Percentiles rank a stretch among this genome's conserved stretches.
Evolutionary conservation across 2,888 invertebrate genomes (phyloP).

Genomic region (Orthosia cruda): DNA sequence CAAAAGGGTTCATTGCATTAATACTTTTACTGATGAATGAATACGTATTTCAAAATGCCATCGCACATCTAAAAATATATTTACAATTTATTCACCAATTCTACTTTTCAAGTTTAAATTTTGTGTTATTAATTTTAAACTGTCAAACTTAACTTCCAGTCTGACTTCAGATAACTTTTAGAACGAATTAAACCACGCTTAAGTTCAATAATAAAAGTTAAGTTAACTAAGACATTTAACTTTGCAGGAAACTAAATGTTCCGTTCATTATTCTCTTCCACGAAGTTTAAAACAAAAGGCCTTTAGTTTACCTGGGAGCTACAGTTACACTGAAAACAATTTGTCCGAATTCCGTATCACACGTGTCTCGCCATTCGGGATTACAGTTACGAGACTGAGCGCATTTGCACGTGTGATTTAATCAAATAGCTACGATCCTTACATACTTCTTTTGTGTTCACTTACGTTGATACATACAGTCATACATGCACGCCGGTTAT

Average conservation of each 20-base stretch:
- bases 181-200: not conserved
- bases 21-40: not conserved
- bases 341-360: not conserved
- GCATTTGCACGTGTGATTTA: too few relatives aligned
- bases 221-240: slow-evolving; percentile 2
- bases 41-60: not conserved
- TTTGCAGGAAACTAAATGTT: not conserved
- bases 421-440: too few relatives aligned
- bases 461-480: too few relatives aligned
- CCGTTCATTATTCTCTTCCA: not conserved
- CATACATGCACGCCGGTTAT: too few relatives aligned
- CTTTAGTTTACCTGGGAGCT: slow-evolving; percentile 1
- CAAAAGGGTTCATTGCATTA: not conserved
- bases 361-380: not conserved
- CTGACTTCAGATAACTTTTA: not conserved
- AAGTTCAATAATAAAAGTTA: slow-evolving; percentile 14
- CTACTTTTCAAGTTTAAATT: not conserved
- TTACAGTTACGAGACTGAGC: too few relatives aligned
- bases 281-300: slow-evolving; percentile 6
- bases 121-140: not conserved
- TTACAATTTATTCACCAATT: not conserved
- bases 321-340: not conserved
- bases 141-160: not conserved
- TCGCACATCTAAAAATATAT: not conserved
- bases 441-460: too few relatives aligned